These are phyloP conservation scores for Mergus octosetaceus DNA, from an alignment of 2,797 vertebrate genomes.

Conservation along the genomic window DNA sequence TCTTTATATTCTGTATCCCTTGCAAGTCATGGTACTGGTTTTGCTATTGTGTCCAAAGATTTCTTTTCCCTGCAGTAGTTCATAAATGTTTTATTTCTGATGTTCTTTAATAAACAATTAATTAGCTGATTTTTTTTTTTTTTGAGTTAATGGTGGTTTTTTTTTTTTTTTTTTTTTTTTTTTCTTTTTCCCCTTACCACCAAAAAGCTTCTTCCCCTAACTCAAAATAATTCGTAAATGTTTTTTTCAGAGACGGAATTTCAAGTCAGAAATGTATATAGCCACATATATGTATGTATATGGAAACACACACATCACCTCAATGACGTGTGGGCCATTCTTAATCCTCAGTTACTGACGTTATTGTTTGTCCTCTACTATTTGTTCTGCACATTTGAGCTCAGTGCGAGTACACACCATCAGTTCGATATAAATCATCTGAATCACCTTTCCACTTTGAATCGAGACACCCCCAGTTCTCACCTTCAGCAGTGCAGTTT, in stretches of 20 bases:
- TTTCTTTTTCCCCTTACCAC: background rate
- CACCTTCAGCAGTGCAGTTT: background rate
- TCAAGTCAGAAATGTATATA: background rate
- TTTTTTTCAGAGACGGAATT: background rate
- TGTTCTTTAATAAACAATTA: background rate
- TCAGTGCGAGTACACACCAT: background rate
- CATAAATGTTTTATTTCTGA: background rate
- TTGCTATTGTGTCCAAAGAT: background rate
- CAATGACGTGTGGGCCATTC: background rate
- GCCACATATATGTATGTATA: background rate
- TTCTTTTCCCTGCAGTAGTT: background rate
- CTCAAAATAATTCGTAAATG: background rate
- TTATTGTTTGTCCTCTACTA: background rate
- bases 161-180: background rate
- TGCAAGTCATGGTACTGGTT: background rate
- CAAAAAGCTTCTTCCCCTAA: background rate
- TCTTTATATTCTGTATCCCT: background rate
- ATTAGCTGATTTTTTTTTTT: background rate
- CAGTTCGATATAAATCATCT: background rate
- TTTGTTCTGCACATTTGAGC: background rate
- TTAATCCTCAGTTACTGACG: background rate
- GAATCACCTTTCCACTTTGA: background rate
- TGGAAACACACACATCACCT: background rate
- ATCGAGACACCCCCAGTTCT: rapidly evolving
- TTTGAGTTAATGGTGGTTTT: background rate